Base-by-base conservation (phyloP, 2,113 vertebrate species). In the Epinephelus fuscoguttatus region DNA sequence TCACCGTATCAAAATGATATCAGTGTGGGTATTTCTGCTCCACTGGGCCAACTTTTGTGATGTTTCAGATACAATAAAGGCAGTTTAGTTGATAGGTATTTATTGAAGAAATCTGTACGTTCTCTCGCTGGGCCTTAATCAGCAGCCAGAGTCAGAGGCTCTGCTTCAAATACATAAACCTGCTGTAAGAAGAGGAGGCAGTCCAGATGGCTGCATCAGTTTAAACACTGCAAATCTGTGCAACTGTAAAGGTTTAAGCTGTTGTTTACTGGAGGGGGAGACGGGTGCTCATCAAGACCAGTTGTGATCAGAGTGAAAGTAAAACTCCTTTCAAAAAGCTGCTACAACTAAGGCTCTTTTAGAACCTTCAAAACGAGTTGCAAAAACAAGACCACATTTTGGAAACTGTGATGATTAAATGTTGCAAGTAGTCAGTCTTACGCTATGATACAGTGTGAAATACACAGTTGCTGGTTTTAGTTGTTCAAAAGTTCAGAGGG, bases 191-290 rank as follows among this genome's bases (percentile, higher is more conserved):
- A 30, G 19, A 57, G 25, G 50, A 68, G 56, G 59, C 70, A 23
- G 62, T 42, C 81, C 87, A 91, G 84, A 91, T 78, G 84, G 79
- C 76, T 11, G 59, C 18, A 61, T 84, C 75, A 70, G 61, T 78
- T 82, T 40, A 62, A 69, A 85, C 68, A 70, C 47, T 55, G 63
- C 37, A 79, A 82, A 85, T 75, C 52, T 9, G 75, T 50, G 70
- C 6, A 69, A 69, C 62, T 81, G 77, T 55, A 67, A 78, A 78
- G 61, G 75, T 81, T 81, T 56, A 72, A 68, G 73, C 77, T 69
- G 73, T 68, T 84, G 78, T 52, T 85, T 82, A 52, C 37, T 13
- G 13, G 11, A 30, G 30, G 42, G 42, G 27, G 23, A 42, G 56
- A 33, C 0, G n/a, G 50, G 53, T 70, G 70, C 27, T 78, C 69